Percentiles rank a stretch among this genome's conserved stretches.
These are phyloP conservation scores for Harmothoe impar DNA, from an alignment of 2,888 invertebrate species.

Conservation along the genomic window DNA sequence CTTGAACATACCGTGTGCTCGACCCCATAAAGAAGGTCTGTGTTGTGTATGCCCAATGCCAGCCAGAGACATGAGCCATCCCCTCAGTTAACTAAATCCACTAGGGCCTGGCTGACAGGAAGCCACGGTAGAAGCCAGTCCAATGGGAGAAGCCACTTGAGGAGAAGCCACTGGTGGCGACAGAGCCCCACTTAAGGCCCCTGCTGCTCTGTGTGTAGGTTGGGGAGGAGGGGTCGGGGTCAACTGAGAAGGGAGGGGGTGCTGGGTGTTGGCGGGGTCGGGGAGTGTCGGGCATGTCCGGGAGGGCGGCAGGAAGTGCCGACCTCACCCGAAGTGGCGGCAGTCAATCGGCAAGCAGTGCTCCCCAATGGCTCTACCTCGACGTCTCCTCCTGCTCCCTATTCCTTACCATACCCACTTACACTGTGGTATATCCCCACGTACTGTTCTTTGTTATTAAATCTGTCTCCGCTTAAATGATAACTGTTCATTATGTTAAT, in stretches of 20 bases:
- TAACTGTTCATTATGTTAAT: too few species aligned
- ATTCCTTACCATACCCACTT: too few species aligned
- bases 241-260: not conserved
- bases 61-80: too few species aligned
- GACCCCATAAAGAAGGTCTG: too few species aligned
- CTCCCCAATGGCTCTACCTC: not conserved
- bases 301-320: not conserved
- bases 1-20: too few species aligned
- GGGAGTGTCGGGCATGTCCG: not conserved
- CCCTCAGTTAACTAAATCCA: not conserved
- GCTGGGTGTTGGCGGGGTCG: not conserved
- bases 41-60: too few species aligned
- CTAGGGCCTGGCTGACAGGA: not conserved
- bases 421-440: too few species aligned
- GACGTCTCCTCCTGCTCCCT: too few species aligned
- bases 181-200: not conserved
- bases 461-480: too few species aligned
- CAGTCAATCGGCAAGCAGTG: not conserved
- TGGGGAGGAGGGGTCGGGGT: too few species aligned
- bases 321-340: not conserved
- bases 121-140: slow-evolving; percentile 1
- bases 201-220: too few species aligned
- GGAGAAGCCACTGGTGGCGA: not conserved
- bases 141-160: slow-evolving; percentile 17
- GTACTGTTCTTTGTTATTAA: too few species aligned